Evolutionary conservation across 1,140 invertebrate species (phyloP).

Genomic region (Papilio helenus): DNA sequence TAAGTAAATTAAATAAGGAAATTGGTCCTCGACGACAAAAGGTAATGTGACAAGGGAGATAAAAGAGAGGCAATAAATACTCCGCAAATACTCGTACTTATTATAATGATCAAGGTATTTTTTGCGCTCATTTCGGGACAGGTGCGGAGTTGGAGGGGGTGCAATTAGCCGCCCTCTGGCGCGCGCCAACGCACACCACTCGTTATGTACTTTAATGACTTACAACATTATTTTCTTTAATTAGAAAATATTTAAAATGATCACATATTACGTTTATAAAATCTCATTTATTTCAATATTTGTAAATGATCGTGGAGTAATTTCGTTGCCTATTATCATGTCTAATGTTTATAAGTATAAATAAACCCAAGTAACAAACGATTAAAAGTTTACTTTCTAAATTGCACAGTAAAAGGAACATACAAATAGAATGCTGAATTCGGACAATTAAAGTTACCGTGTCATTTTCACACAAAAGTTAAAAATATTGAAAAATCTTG

Average conservation of each 20-base stretch:
- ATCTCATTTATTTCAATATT: not conserved
- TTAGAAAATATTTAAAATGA: not conserved
- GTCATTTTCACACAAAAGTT: no score
- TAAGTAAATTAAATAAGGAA: not conserved
- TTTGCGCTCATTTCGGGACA: not conserved
- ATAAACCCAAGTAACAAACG: no score
- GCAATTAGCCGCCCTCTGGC: not conserved
- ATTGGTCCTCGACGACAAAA: not conserved
- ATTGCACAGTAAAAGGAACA: no score
- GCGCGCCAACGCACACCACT: not conserved
- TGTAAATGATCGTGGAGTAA: not conserved
- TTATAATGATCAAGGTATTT: slow-evolving; percentile 27
- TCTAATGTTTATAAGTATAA: no score
- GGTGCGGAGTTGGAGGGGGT: no score
- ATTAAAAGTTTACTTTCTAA: no score
- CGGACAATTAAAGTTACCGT: no score
- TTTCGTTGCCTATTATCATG: no score
- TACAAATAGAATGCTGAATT: no score
- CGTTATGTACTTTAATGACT: slow-evolving; percentile 3
- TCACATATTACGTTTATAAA: not conserved
- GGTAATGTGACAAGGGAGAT: not conserved
- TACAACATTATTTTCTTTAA: slow-evolving; percentile 6
- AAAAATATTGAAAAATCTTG: no score
- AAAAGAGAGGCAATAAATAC: not conserved
- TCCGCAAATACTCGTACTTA: not conserved